phyloP scores from a whole-genome alignment of 35 echinoderm and acorn worm species.

The Diadema setosum region DNA sequence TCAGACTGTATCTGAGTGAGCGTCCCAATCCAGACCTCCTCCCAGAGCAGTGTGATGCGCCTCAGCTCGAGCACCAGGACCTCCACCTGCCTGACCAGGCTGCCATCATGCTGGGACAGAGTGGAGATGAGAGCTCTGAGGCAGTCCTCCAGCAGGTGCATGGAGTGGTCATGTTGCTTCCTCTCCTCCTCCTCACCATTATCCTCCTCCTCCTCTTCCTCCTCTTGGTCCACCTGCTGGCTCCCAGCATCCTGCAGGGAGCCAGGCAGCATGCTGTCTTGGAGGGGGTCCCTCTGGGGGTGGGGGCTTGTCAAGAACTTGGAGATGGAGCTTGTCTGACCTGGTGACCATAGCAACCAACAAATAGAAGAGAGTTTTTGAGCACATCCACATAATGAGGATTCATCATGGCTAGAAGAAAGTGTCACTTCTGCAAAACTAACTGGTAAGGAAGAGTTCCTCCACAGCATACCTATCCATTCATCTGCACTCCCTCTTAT shows the following conservation, averaged over 20 bases:
- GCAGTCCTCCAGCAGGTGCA: slow-evolving; percentile 86
- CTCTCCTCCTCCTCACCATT: slow-evolving; percentile 50
- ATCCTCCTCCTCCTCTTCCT: background rate
- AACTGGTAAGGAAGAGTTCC: too few species aligned
- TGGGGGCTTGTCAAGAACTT: slow-evolving; percentile 44
- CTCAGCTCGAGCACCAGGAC: slow-evolving; percentile 83
- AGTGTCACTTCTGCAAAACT: too few species aligned
- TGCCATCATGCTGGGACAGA: slow-evolving; percentile 69
- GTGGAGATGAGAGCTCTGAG: slow-evolving; percentile 64
- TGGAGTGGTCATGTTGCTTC: slow-evolving; percentile 64
- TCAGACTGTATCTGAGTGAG: slow-evolving; percentile 86
- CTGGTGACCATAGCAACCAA: background rate
- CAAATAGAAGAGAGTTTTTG: background rate
- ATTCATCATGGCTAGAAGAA: too few species aligned
- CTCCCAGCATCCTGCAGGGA: background rate
- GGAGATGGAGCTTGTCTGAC: slow-evolving; percentile 23
- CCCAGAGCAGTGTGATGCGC: slow-evolving; percentile 91
- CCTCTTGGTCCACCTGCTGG: background rate
- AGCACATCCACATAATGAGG: too few species aligned
- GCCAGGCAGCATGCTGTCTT: slow-evolving; percentile 1
- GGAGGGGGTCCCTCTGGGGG: background rate
- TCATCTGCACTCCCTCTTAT: too few species aligned
- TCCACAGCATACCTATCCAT: too few species aligned
- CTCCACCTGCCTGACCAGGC: slow-evolving; percentile 64
- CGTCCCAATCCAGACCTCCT: slow-evolving; percentile 94